Evolutionary conservation across 2,113 vertebrate genomes (phyloP).

Genomic region (Vicugna pacos): DNA sequence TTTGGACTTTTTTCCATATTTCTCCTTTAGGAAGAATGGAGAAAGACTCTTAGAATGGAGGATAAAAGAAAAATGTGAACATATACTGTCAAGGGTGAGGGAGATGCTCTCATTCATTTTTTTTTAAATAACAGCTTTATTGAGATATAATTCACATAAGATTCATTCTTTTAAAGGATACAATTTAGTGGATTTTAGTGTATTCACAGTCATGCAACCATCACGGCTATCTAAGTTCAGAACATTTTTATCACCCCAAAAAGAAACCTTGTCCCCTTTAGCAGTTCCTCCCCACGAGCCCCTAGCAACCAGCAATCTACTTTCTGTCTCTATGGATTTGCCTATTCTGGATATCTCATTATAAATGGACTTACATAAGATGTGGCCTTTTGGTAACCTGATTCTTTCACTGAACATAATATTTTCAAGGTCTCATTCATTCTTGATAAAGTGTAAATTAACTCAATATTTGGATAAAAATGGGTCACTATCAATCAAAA

Average conservation of each 20-base stretch:
- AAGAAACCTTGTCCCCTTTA: not conserved
- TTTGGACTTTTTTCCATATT: not conserved
- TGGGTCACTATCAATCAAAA: not conserved
- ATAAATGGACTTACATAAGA: not conserved
- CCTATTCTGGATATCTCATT: not conserved
- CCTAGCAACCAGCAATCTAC: not conserved
- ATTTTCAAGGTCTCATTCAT: constrained; percentile 29
- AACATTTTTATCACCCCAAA: not conserved
- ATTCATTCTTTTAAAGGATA: not conserved
- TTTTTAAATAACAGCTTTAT: not conserved
- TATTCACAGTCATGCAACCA: not conserved
- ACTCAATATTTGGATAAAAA: not conserved
- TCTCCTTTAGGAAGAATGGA: not conserved
- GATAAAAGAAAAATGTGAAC: not conserved
- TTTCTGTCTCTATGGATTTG: not conserved
- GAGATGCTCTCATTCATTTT: too few relatives aligned
- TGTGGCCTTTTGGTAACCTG: not conserved
- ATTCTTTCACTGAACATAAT: constrained; percentile 1
- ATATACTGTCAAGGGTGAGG: not conserved
- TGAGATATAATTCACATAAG: constrained; percentile 1
- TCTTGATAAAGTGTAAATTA: not conserved
- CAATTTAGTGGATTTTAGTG: not conserved
- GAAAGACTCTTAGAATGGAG: not conserved
- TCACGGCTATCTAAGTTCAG: not conserved
- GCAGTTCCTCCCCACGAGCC: too few relatives aligned